Evolutionary conservation across 2,113 vertebrate genomes (phyloP), one percentile per base, ranked within the genome.

Genomic region (Malurus cyaneus): DNA sequence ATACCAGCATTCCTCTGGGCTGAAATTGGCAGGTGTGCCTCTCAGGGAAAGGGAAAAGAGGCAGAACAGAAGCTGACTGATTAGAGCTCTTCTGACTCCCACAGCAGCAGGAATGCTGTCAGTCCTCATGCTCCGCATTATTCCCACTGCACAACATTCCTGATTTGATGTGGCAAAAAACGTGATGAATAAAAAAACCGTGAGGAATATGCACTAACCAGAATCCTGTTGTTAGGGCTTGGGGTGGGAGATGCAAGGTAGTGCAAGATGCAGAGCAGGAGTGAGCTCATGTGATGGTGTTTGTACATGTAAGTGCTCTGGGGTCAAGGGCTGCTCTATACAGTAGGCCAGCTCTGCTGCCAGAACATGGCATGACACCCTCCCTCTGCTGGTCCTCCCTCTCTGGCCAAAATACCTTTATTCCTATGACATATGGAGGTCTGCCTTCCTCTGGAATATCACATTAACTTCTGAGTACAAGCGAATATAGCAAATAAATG

Each of bases 31-130:
- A 73, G 67, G 26, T 62, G 46, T 90, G 59, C 47, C 76, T 36
- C 39, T 39, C 24, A 47, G 49, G 72, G 70, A n/a, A 36, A 65
- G 72, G 64, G 88, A 42, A 46, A 88, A n/a, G 87, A 86, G 54
- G 42, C 67, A 83, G 67, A 77, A 59, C 42, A 73, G 67, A 29
- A 92, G 76, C 80, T 72, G 74, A 46, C 74, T 76, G 79, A 93
- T 85, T 3, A 77, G 78, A 85, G 42, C 54, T 82, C 61, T 76
- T 57, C 83, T 66, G 71, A 89, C 54, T 94, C 74, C 79, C 62
- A 17, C 9, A 0, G 82, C 41, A 84, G 53, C 41, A 89, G 92
- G 83, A 96, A 94, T 90, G 79, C 65, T 80, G 90, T 86, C 82
- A 78, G 72, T 79, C 80, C 62, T 96, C 91, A 53, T 81, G 67